Conservation (phyloP, 2,888 invertebrate species). For the Apamea epomidion region DNA sequence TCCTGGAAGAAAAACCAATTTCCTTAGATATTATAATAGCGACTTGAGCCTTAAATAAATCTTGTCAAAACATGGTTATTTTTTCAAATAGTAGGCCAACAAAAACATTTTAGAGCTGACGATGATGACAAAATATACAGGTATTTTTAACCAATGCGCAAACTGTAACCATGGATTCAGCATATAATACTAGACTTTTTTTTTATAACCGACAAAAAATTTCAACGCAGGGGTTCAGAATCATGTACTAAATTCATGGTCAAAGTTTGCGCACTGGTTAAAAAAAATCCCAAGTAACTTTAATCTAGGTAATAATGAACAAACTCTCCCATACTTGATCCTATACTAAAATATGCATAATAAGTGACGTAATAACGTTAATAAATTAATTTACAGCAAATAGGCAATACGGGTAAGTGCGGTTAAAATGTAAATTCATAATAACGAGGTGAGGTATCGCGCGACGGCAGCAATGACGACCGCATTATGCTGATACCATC, state of each 20-base stretch:
- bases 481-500: conserved; percentile 88
- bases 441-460: conserved; percentile 83
- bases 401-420: conserved; percentile 77
- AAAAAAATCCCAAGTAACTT: background rate
- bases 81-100: background rate
- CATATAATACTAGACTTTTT: background rate
- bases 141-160: background rate
- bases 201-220: background rate
- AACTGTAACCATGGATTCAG: background rate
- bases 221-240: background rate
- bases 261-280: too few relatives aligned
- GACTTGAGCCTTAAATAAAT: conserved; percentile 21
- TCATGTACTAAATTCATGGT: too few relatives aligned
- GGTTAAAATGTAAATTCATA: conserved; percentile 86
- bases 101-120: background rate
- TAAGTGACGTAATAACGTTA: conserved; percentile 40
- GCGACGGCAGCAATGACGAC: conserved; percentile 81
- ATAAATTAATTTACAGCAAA: conserved; percentile 79
- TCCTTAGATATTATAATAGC: conserved; percentile 22
- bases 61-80: background rate
- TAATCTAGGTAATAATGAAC: background rate
- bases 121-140: background rate
- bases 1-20: conserved; percentile 44
- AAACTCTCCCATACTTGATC: conserved; percentile 9
- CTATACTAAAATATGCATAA: conserved; percentile 36